Conservation (phyloP, 2,113 vertebrate species). For the Oxygymnocypris stewartii region DNA sequence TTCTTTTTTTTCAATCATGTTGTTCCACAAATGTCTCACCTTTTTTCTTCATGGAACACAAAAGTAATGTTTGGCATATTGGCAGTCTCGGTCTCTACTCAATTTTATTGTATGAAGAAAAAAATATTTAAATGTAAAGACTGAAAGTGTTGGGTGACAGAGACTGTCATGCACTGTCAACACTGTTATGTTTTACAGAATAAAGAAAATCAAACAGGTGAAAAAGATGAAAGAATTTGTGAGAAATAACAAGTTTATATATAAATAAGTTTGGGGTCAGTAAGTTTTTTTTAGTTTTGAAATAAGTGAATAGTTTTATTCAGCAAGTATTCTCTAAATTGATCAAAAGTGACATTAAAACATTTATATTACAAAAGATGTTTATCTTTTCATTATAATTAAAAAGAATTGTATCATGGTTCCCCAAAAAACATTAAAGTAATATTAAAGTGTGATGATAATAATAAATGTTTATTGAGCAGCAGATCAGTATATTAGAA, state of each 20-base stretch:
- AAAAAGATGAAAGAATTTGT: neutral
- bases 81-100: neutral
- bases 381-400: neutral
- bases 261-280: too few relatives aligned
- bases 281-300: too few relatives aligned
- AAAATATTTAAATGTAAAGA: neutral
- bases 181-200: neutral
- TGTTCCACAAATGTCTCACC: neutral
- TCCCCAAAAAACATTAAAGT: neutral
- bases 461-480: neutral
- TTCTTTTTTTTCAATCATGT: neutral
- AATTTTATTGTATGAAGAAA: neutral
- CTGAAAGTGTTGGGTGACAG: neutral
- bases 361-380: too few relatives aligned
- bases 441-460: too few relatives aligned
- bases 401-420: neutral
- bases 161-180: too few relatives aligned
- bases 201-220: neutral
- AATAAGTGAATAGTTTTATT: too few relatives aligned
- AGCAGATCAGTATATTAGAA: neutral
- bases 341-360: too few relatives aligned
- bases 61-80: neutral
- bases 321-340: too few relatives aligned
- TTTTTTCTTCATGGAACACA: neutral
- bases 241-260: too few relatives aligned